Evolutionary conservation across 2,113 vertebrate genomes (phyloP), one percentile per base, ranked within the genome.

Genomic region (Channa argus): DNA sequence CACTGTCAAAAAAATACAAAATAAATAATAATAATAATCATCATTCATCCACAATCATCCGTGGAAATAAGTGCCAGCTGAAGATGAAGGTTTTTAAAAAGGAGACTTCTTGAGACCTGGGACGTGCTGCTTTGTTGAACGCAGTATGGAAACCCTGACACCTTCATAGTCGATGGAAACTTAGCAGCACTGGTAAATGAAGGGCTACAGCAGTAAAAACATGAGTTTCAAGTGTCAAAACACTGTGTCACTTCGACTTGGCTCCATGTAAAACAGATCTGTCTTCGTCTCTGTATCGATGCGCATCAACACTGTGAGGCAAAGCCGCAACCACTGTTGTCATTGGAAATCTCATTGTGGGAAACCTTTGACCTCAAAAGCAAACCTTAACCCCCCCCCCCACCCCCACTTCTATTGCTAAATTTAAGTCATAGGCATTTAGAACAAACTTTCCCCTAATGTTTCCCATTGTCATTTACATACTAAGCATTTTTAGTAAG

Each of bases 321-420:
- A 43, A 52, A 1, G 62, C 51, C 50, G 12, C 0, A 38, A 0
- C 45, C 24, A 52, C 43, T 3, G 10, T 7, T 41, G 9, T 10
- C 4, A 11, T 0, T 55, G 50, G 65, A 56, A 37, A 50, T 43
- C 4, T 24, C 13, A 71, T 24, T 46, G 51, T 59, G 80, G 64
- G 47, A 70, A 69, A 68, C 33, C 15, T 2, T 7, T 60, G 65
- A 65, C 56, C 51, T 67, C 36, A 45, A 41, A 63, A 69, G 47
- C 6, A 74, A 38, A 4, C 8, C 2, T 3, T n/a, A 12, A 13
- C 8, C 14, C 6, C 15, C 8, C 14, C 6, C 37, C 14, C 36
- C 62, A 65, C 61, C 24, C 24, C 12, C 46, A 44, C 8, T 8
- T 13, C 15, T 8, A 3, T 14, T 13, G 33, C 53, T 15, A 46